Evolutionary conservation across 2,888 invertebrate genomes (phyloP).

Genomic region (Ophioninae sp.): DNA sequence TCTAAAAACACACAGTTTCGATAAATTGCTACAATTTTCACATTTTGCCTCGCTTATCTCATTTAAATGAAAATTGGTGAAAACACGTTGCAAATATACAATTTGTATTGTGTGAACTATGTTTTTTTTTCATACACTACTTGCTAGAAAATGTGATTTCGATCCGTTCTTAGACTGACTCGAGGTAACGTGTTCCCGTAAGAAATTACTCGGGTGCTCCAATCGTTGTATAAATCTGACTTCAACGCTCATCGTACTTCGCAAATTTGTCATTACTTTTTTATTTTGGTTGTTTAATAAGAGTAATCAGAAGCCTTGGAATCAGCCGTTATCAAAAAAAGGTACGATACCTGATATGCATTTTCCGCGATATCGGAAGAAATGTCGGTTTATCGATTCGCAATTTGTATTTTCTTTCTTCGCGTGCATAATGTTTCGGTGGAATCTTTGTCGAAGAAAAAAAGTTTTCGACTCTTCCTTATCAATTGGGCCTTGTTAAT

Average conservation of each 20-base stretch:
- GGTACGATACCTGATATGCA: conserved; percentile 35
- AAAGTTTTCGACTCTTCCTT: conserved; percentile 8
- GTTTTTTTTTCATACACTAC: background rate
- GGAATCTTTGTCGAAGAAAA: background rate
- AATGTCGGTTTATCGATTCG: conserved; percentile 49
- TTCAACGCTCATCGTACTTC: conserved; percentile 41
- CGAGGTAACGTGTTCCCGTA: background rate
- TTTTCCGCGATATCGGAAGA: conserved; percentile 34
- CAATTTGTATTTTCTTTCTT: conserved; percentile 21
- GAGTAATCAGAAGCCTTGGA: conserved; percentile 39
- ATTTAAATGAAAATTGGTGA: background rate
- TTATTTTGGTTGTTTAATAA: conserved; percentile 58
- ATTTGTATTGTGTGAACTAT: background rate
- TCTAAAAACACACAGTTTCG: background rate
- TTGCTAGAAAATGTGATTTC: background rate
- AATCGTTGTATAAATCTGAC: conserved; percentile 53
- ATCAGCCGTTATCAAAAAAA: conserved; percentile 29
- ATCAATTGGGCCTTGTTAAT: conserved; percentile 43
- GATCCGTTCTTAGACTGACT: conserved; percentile 4
- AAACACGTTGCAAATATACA: background rate
- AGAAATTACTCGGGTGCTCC: conserved; percentile 56
- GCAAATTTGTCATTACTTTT: conserved; percentile 45
- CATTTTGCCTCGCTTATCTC: background rate
- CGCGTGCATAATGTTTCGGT: conserved; percentile 28
- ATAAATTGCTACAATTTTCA: background rate